phyloP scores from a whole-genome alignment of 2,797 vertebrate genomes.

The Chrysolophus pictus region DNA sequence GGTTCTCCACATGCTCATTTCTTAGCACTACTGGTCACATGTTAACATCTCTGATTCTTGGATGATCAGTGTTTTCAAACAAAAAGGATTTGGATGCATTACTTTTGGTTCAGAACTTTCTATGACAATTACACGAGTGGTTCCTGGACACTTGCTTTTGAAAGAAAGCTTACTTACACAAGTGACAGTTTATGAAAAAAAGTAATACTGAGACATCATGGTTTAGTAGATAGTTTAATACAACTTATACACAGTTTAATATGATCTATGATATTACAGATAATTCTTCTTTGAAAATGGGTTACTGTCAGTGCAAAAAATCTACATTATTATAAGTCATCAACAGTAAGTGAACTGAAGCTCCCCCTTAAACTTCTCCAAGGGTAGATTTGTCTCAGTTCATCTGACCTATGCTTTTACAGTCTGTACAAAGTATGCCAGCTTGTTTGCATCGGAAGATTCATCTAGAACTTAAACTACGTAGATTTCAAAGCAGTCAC shows the following conservation, averaged over 20 bases:
- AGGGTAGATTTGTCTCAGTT: not conserved
- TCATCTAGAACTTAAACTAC: not conserved
- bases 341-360: not conserved
- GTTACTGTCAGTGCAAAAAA: not conserved
- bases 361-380: not conserved
- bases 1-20: not conserved
- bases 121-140: not conserved
- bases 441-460: not conserved
- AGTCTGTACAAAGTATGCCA: not conserved
- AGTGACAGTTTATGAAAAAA: slow-evolving; percentile 1
- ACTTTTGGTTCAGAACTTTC: slow-evolving; percentile 44
- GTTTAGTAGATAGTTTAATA: slow-evolving; percentile 13
- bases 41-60: slow-evolving; percentile 53
- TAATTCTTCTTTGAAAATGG: not conserved
- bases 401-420: slow-evolving; percentile 8
- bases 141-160: slow-evolving; percentile 23
- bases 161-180: not conserved
- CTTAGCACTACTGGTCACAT: slow-evolving; percentile 18
- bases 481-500: too few relatives aligned
- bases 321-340: not conserved
- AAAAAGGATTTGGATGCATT: slow-evolving; percentile 36
- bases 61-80: slow-evolving; percentile 48
- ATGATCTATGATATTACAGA: not conserved
- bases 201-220: not conserved
- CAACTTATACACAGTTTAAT: too few relatives aligned